Conservation (phyloP, 1,140 invertebrate genomes). For the Stegodyphus mimosarum region DNA sequence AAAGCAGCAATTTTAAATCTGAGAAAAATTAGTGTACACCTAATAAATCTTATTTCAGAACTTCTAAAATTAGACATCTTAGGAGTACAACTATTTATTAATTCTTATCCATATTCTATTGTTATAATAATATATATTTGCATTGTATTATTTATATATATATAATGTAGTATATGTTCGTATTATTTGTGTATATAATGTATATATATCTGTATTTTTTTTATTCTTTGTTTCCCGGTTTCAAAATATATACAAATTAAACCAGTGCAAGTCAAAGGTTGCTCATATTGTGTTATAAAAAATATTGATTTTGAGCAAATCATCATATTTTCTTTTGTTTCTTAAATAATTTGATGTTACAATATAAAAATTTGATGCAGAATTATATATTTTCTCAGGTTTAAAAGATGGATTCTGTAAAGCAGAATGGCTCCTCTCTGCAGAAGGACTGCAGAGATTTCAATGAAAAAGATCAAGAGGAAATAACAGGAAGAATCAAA, state of each 20-base stretch:
- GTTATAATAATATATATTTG: too few species aligned
- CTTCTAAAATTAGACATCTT: too few species aligned
- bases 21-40: too few species aligned
- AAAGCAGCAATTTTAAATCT: too few species aligned
- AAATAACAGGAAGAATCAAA: slow-evolving; percentile 25
- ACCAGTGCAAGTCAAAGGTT: neutral
- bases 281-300: neutral
- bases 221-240: neutral
- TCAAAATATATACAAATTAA: neutral
- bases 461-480: slow-evolving; percentile 41
- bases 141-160: too few species aligned
- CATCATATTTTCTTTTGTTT: neutral
- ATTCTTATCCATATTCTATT: too few species aligned
- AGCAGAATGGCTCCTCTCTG: slow-evolving; percentile 42
- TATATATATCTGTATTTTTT: neutral
- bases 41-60: too few species aligned
- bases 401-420: slow-evolving; percentile 12
- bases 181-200: too few species aligned
- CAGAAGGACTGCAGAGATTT: slow-evolving; percentile 4
- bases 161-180: too few species aligned
- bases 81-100: too few species aligned
- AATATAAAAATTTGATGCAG: neutral
- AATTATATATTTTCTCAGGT: neutral
- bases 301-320: too few species aligned
- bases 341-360: neutral